A percentile compares a stretch with the other conserved stretches of the same genome.
Evolutionary conservation across 1,140 invertebrate genomes (phyloP).

Genomic region (Oryctes rhinoceros): DNA sequence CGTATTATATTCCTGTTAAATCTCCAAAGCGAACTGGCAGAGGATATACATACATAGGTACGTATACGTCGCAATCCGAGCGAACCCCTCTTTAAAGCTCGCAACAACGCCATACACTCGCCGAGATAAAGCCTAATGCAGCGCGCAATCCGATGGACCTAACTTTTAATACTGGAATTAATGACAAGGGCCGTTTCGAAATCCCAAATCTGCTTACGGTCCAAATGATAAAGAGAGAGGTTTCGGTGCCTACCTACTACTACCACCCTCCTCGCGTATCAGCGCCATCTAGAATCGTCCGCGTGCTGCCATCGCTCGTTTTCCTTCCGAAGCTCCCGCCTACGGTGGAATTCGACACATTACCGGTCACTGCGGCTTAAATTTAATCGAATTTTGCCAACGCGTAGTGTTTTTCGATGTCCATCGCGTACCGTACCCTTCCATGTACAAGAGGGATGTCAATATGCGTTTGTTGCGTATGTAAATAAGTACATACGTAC

Average conservation of each 20-base stretch:
- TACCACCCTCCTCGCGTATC: background rate
- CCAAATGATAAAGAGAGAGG: background rate
- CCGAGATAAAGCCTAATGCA: slow-evolving; percentile 13
- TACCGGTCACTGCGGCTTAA: background rate
- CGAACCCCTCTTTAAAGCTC: background rate
- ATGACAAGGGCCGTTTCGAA: slow-evolving; percentile 3
- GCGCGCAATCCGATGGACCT: background rate
- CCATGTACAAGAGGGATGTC: background rate
- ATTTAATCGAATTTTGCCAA: background rate
- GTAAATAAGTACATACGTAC: background rate
- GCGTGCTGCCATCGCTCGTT: background rate
- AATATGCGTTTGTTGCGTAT: background rate
- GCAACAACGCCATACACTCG: background rate
- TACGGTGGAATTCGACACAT: background rate
- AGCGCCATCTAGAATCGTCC: background rate
- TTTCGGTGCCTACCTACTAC: background rate
- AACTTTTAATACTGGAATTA: slow-evolving; percentile 15
- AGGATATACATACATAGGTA: background rate
- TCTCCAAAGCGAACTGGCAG: background rate
- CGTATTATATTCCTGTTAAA: background rate
- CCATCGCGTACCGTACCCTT: background rate
- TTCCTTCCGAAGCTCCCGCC: too few relatives aligned
- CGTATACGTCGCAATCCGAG: background rate
- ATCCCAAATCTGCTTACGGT: slow-evolving; percentile 3
- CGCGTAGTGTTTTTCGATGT: background rate